Base-by-base conservation (phyloP, 2,888 invertebrate genomes). In the Stomorhina lunata region DNA sequence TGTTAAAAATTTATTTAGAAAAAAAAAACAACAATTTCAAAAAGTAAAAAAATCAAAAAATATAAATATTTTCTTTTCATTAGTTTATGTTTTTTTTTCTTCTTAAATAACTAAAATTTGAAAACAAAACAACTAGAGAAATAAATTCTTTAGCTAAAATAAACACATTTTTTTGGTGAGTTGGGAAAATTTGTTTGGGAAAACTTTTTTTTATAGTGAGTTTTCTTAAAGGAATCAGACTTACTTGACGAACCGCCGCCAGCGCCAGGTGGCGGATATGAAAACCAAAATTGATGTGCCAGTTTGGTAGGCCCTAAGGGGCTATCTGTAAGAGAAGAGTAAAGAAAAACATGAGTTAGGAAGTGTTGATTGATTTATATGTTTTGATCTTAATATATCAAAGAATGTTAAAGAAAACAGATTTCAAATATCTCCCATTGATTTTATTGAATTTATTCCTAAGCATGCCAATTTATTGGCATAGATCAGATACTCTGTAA, bases 251-350 rank as follows among this genome's bases (percentile, higher is more conserved):
- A 93, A 88, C 93, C 92, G 88, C 93, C 92, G 90, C 93, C 93
- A 92, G 95, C 95, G 92, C 95, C 94, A 88, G 95, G 95, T 89
- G 95, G 95, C 92, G 95, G 95, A 92, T 95, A 95, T 84, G 95
- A 95, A 90, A 95, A 95, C 95, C 95, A 95, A 92, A 95, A 95
- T 93, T 95, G 95, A 92, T 95, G 95, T 93, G 95, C 95, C 95
- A 95, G 95, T 92, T 95, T 95, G 93, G 91, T 88, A 83, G 89
- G 90, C 90, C 90, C 90, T 88, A 85, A 84, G 85, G 90, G 90
- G 90, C 89, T 91, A 86, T 87, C 91, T 91, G 88, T 9, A 77
- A 77, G 25, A 4, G 65, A 87, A 86, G 75, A 12, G 69, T 68
- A 48, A 72, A 20, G n/a, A 45, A 68, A 76, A 37, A 66, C 22